Evolutionary conservation across 2,888 invertebrate species (phyloP), one percentile per base, ranked within the genome.

Genomic region (Tetramorium bicarinatum): DNA sequence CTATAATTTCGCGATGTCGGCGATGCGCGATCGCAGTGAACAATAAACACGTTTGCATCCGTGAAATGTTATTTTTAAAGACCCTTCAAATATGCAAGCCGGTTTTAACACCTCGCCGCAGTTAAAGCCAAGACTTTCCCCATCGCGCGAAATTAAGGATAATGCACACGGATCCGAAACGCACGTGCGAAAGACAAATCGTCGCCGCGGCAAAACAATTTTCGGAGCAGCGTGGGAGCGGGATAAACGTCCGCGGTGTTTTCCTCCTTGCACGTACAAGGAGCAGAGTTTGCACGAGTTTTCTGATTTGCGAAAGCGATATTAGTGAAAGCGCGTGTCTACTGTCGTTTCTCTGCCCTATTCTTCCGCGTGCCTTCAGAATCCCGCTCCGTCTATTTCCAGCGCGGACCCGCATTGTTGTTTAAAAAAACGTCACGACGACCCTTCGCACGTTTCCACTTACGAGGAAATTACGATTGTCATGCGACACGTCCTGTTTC

Each of bases 261-360:
- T 61, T 44, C 9, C 25, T 74, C 11, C 29, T n/a, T 13, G 44
- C 44, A n/a, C 13, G 3, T 8, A 13, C 11, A 29, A 8, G 29
- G 29, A 34, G 1, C 4, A 15, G 18, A 41, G 13, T 74, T 13
- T n/a, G 29, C 61, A 61, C 4, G 44, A 74, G n/a, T 29, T 61
- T 74, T 29, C 41, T 4, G 29, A 74, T 44, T 61, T 61, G 74
- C 62, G 74, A 74, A 74, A 74, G 74, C 61, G 61, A 74, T 74
- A 61, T 61, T 44, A 74, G 74, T 74, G 74, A 74, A 74, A 74
- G 74, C 44, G 29, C 44, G 18, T 13, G 21, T 4, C 41, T 13
- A 61, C 8, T 29, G 25, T 59, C 72, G 41, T 61, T 74, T 74
- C 44, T 61, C 41, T 59, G 41, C 18, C 25, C 59, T 29, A 56